Conservation (phyloP, 2,797 vertebrate genomes). For the Sebastes taczanowskii region DNA sequence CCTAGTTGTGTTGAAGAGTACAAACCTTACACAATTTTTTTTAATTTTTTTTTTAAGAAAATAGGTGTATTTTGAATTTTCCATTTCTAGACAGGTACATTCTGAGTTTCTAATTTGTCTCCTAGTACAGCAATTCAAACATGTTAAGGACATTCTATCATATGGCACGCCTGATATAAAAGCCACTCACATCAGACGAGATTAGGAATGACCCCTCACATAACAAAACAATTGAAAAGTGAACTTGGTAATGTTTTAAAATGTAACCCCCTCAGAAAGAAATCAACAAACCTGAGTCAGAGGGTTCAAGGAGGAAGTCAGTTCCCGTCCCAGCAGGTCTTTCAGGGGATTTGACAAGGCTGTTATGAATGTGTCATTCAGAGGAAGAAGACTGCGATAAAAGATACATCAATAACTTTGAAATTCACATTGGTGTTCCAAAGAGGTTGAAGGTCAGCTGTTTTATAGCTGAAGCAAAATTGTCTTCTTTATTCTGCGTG, state of each 20-base stretch:
- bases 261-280: neutral
- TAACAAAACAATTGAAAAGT: neutral
- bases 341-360: neutral
- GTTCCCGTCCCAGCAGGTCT: neutral
- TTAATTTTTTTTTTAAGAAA: no score
- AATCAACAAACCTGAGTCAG: neutral
- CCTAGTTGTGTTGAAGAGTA: neutral
- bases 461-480: neutral
- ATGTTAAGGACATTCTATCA: neutral
- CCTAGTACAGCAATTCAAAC: neutral
- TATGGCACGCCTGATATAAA: neutral
- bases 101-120: neutral
- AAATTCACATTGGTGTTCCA: neutral
- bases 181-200: neutral
- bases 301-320: neutral
- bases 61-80: neutral
- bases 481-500: constrained; percentile 8
- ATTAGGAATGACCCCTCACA: neutral
- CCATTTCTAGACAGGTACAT: neutral
- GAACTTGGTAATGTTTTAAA: neutral
- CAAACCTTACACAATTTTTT: no score
- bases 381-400: neutral
- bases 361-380: constrained; percentile 1
- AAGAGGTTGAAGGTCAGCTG: constrained; percentile 8
- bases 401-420: neutral